phyloP scores from a whole-genome alignment of 1,140 invertebrate species.

The Halotydeus destructor region DNA sequence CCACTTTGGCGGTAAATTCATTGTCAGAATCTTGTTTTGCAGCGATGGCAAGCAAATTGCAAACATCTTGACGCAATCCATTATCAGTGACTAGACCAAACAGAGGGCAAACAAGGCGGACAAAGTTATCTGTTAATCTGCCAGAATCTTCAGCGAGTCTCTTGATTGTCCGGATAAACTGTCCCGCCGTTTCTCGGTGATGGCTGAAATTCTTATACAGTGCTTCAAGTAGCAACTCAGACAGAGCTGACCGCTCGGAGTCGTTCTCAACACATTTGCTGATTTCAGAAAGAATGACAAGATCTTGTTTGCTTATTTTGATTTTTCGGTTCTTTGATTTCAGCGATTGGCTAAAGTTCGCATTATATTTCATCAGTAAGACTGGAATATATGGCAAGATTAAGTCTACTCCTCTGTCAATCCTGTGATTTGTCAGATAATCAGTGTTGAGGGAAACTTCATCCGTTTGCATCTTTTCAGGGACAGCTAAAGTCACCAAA shows the following conservation, averaged over 20 bases:
- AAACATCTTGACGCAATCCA: conserved; percentile 15
- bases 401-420: neutral
- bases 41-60: conserved; percentile 20
- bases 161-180: neutral
- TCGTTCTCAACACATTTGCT: conserved; percentile 43
- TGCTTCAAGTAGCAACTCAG: conserved; percentile 2
- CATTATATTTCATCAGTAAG: neutral
- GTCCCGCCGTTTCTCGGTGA: neutral
- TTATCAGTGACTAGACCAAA: conserved; percentile 19
- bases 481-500: conserved; percentile 39
- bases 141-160: too few relatives aligned
- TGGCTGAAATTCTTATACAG: neutral
- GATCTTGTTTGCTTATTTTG: conserved; percentile 35
- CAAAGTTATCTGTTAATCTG: too few relatives aligned
- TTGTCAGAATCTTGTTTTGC: conserved; percentile 22
- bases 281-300: conserved; percentile 53
- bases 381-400: neutral
- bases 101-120: neutral
- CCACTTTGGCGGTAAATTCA: conserved; percentile 27
- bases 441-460: too few relatives aligned
- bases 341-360: conserved; percentile 16
- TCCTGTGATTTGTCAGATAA: too few relatives aligned
- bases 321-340: neutral
- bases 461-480: neutral
- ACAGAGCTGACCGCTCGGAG: conserved; percentile 1